These are phyloP conservation scores for Heteractis magnifica DNA, from an alignment of 92 coral and sea anemone species.

Conservation along the genomic window DNA sequence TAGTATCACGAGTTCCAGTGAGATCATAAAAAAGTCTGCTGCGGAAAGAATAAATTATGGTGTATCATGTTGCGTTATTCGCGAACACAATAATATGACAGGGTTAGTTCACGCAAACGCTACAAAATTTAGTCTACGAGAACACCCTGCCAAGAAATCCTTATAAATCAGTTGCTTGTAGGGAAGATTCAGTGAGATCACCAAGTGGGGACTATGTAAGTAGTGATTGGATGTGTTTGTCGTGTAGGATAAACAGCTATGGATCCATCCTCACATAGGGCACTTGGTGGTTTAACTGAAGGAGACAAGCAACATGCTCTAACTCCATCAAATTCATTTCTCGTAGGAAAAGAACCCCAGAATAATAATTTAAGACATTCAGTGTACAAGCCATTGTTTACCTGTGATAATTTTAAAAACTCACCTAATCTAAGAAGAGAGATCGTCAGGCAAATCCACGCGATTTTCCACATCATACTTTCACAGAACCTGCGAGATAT, in stretches of 20 bases:
- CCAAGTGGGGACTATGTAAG: not conserved
- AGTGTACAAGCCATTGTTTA: slow-evolving; percentile 3
- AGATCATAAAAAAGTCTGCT: not conserved
- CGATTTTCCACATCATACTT: slow-evolving; percentile 59
- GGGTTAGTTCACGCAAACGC: not conserved
- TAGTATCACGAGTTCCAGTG: not conserved
- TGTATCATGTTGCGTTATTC: slow-evolving; percentile 10
- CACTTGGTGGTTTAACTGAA: slow-evolving; percentile 2
- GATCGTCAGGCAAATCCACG: slow-evolving; percentile 52
- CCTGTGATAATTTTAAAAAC: slow-evolving; percentile 51
- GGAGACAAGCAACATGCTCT: not conserved
- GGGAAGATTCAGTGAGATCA: not conserved
- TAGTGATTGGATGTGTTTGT: not conserved
- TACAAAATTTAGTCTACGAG: not conserved
- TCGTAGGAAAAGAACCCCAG: not conserved
- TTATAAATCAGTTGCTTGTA: not conserved
- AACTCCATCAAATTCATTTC: not conserved
- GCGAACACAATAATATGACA: not conserved
- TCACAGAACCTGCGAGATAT: slow-evolving; percentile 43
- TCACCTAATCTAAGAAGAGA: slow-evolving; percentile 57
- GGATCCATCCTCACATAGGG: slow-evolving; percentile 14
- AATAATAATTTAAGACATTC: slow-evolving; percentile 2
- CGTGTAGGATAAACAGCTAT: not conserved
- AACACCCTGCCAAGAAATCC: not conserved
- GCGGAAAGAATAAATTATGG: not conserved